Base-by-base conservation (phyloP, 2,888 invertebrate species). In the Torymus aiolomorphi region DNA sequence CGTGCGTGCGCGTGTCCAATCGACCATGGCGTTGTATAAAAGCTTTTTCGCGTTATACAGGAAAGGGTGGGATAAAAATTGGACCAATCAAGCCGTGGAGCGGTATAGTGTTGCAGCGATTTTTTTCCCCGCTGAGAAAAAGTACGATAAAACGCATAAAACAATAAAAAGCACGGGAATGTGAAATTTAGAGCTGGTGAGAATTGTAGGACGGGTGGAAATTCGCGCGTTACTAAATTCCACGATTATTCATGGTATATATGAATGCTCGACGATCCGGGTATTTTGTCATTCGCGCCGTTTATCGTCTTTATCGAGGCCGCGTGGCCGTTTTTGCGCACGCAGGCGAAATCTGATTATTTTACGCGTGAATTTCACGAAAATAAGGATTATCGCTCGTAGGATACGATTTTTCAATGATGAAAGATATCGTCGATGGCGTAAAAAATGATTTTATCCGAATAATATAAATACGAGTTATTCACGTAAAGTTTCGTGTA, bases 261-360 rank as follows among this genome's bases (percentile, higher is more conserved):
- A 42, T 42, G 8, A 42, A 42, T 42, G 42, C 42, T 42, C 42
- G 8, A 5, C 8, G 42, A 42, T 8, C 49, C 11, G 20, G 20
- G 52, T 20, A 61, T 76, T 76, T 66, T 71, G 63, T 72, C 65
- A 16, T 77, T 66, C 31, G 13, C 13, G 62, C 16, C 18, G 24
- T 72, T 66, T 72, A 77, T 77, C 66, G 57, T 16, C 57, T 70
- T 70, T 76, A 67, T 59, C 59, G 51, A 4, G 42, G 0, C 42
- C 31, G 5, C 59, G 16, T 24, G 42, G 65, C 2, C n/a, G 24
- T 51, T 31, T 49, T 57, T 57, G 13, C 3, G 24, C 16, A 31
- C 18, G 65, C 54, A 31, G 31, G 11, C 16, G 13, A 49, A 71
- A 71, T 63, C 54, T 70, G 62, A 77, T 65, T 77, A 71, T 71